These are phyloP conservation scores for Anticlea derivata DNA, from an alignment of 2,888 invertebrate genomes.

Conservation along the genomic window DNA sequence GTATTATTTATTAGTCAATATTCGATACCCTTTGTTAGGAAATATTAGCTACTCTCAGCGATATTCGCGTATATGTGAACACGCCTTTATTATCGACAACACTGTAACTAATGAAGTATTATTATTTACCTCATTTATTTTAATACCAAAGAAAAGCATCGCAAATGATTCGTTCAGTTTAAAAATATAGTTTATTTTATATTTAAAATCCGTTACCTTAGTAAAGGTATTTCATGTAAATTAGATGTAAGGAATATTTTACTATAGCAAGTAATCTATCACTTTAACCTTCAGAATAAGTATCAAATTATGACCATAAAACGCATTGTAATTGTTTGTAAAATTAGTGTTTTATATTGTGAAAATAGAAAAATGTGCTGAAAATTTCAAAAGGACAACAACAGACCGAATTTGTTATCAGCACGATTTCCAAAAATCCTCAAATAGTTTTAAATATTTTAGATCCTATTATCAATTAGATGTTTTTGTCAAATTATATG, in stretches of 20 bases:
- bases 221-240: conserved; percentile 18
- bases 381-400: background rate
- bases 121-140: conserved; percentile 10
- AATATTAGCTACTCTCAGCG: too few relatives aligned
- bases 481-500: conserved; percentile 20
- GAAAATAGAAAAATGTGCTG: background rate
- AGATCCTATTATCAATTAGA: conserved; percentile 5
- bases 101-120: conserved; percentile 15
- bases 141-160: conserved; percentile 32
- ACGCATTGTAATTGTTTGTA: background rate
- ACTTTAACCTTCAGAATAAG: background rate
- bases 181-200: conserved; percentile 24
- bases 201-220: conserved; percentile 17
- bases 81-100: background rate
- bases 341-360: background rate
- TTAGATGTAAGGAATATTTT: conserved; percentile 10
- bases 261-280: background rate
- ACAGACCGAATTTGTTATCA: background rate
- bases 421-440: conserved; percentile 1
- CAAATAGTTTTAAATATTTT: too few relatives aligned
- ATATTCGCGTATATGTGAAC: too few relatives aligned
- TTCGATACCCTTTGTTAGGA: too few relatives aligned
- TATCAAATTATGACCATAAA: conserved; percentile 1
- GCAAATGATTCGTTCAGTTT: conserved; percentile 31
- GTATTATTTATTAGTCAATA: too few relatives aligned